Base-by-base conservation (phyloP, 2,113 vertebrate species). In the Dermatemys mawii region DNA sequence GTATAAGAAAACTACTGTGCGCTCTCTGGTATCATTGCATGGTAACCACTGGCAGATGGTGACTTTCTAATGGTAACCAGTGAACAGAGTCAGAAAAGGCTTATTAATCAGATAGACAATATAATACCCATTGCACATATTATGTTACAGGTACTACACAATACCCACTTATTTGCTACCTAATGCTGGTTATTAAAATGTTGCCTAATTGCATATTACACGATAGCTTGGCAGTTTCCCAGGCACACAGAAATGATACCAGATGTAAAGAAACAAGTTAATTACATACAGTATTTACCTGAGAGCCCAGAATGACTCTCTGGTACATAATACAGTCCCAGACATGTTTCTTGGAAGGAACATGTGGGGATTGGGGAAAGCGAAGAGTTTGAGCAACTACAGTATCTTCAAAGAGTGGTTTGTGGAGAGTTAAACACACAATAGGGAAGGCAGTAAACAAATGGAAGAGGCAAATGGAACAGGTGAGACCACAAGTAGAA, bases 171-270 rank as follows among this genome's bases (percentile, higher is more conserved):
- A 96, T 97, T 97, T 95, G 95, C 93, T 96, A 87, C 95, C 91
- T 90, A 91, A 89, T 92, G 81, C 41, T 26, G 94, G 67, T 94
- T 95, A 97, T 96, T 97, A 96, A 97, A 96, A 93, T 87, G 90
- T 96, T 96, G 84, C 90, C 81, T 94, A 95, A 94, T 91, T 92
- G 96, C 95, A 96, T 63, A 96, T 94, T 85, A 92, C 80, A 90
- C 89, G 94, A 95, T 85, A 49, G 73, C 73, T 4, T 11, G 80
- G 73, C 60, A 84, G 6, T 83, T 70, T 89, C 93, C 22, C 55
- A 93, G 84, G 88, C 78, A 27, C 0, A 11, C 32, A 94, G 84
- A 93, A 97, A 95, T 92, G 95, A 95, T 92, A 89, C 78, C 81
- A 90, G 91, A 35, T 83, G 83, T 80, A 86, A 86, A 92, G 93